phyloP scores from a whole-genome alignment of 2,888 invertebrate species.

The Bugula neritina region DNA sequence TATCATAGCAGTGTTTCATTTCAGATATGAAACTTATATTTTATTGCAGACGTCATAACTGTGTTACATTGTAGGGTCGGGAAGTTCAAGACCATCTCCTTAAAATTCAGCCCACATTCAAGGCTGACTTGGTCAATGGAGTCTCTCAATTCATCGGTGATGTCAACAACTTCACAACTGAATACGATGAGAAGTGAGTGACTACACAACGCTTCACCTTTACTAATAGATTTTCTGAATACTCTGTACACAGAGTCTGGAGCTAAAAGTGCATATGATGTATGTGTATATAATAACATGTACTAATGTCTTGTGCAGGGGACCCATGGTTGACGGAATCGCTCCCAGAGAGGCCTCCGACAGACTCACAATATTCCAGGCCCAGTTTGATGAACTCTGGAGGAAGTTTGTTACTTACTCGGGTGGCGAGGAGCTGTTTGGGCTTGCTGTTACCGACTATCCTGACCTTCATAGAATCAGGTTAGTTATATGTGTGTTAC shows the following conservation, averaged over 20 bases:
- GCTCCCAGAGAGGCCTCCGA: slow-evolving; percentile 90
- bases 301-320: slow-evolving; percentile 55
- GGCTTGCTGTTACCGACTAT: slow-evolving; percentile 83
- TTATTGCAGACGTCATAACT: too few species aligned
- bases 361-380: slow-evolving; percentile 67
- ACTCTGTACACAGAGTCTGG: too few species aligned
- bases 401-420: slow-evolving; percentile 85
- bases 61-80: slow-evolving; percentile 17
- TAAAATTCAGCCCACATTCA: slow-evolving; percentile 80
- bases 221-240: too few species aligned
- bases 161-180: slow-evolving; percentile 50
- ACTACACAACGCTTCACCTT: too few species aligned
- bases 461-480: slow-evolving; percentile 81
- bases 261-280: too few species aligned
- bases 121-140: slow-evolving; percentile 75
- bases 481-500: neutral
- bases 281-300: too few species aligned
- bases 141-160: slow-evolving; percentile 74
- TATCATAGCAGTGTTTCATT: too few species aligned
- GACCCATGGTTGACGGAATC: slow-evolving; percentile 87
- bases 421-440: slow-evolving; percentile 90
- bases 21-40: too few species aligned
- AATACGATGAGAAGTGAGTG: slow-evolving; percentile 52
- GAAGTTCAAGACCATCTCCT: slow-evolving; percentile 72
- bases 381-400: slow-evolving; percentile 93